Evolutionary conservation across 2,888 invertebrate genomes (phyloP), one percentile per base, ranked within the genome.

Genomic region (Ischnura elegans): DNA sequence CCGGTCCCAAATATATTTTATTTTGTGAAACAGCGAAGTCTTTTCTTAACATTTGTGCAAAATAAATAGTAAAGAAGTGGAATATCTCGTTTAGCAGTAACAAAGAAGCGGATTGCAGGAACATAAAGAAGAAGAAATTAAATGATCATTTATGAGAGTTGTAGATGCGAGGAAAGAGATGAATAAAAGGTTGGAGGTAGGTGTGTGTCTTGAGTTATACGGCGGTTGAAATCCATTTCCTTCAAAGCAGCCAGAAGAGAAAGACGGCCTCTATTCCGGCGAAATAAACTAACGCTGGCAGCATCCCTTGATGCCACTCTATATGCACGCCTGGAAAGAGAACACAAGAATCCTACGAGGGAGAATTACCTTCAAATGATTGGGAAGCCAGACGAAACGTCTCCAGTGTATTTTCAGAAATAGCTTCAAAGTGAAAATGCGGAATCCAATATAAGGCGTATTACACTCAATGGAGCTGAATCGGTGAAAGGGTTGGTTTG

Each of bases 161-260:
- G 55, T 13, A 10, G 42, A 90, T 2, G 43, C 25, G 42, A 42
- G 25, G 21, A 25, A 21, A 25, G 76, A 25, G 90, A 10, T 61
- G 43, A 36, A n/a, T n/a, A n/a, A n/a, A n/a, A n/a, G n/a, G n/a
- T n/a, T n/a, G n/a, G 8, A 21, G 90, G 43, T 66, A 90, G 90
- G 43, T 66, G 66, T 90, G 25, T 43, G 66, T 90, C 90, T 90
- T 45, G n/a, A 25, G 47, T 66, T 66, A 90, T 90, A 45, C n/a
- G 61, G 66, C 90, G n/a, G 90, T n/a, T 8, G n/a, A 90, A 90
- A 61, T 55, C 61, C 43, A 42, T 45, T 45, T 13, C 36, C 87
- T 4, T 29, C 76, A 8, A n/a, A 36, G 76, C 36, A 76, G 13
- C 36, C 36, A 76, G 36, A 76, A 10, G 76, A 19, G 76, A 36